phyloP scores from a whole-genome alignment of 2,888 invertebrate species.

The Ectemnius cavifrons region DNA sequence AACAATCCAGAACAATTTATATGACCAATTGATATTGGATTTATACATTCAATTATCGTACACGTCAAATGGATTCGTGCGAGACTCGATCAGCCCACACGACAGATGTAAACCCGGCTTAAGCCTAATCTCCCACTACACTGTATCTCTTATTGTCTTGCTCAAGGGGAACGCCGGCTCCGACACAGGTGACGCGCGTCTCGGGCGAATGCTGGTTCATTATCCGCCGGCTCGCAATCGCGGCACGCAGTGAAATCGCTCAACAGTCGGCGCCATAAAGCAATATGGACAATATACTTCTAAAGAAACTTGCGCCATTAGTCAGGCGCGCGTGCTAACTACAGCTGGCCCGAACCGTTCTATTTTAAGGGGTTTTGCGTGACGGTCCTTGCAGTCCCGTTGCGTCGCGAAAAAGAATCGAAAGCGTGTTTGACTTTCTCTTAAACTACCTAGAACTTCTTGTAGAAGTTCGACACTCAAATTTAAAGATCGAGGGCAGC shows the following conservation, averaged over 20 bases:
- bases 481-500: too few species aligned
- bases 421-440: too few species aligned
- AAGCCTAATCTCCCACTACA: slow-evolving; percentile 33
- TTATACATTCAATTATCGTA: neutral
- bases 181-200: neutral
- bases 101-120: too few species aligned
- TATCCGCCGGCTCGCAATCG: too few species aligned
- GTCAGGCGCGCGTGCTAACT: slow-evolving; percentile 49
- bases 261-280: slow-evolving; percentile 69
- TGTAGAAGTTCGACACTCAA: too few species aligned
- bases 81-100: too few species aligned
- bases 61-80: neutral
- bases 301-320: slow-evolving; percentile 46
- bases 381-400: slow-evolving; percentile 25
- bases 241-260: slow-evolving; percentile 60
- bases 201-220: too few species aligned
- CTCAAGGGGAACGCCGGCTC: slow-evolving; percentile 48
- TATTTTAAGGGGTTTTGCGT: slow-evolving; percentile 40
- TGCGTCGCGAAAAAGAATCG: slow-evolving; percentile 20
- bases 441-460: too few species aligned
- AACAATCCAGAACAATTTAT: too few species aligned
- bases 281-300: slow-evolving; percentile 72
- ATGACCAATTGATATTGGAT: neutral
- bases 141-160: slow-evolving; percentile 50
- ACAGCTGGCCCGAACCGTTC: slow-evolving; percentile 64